A percentile compares a stretch with the other conserved stretches of the same genome.
phyloP scores from a whole-genome alignment of 2,888 invertebrate genomes.

The Sesia bembeciformis region DNA sequence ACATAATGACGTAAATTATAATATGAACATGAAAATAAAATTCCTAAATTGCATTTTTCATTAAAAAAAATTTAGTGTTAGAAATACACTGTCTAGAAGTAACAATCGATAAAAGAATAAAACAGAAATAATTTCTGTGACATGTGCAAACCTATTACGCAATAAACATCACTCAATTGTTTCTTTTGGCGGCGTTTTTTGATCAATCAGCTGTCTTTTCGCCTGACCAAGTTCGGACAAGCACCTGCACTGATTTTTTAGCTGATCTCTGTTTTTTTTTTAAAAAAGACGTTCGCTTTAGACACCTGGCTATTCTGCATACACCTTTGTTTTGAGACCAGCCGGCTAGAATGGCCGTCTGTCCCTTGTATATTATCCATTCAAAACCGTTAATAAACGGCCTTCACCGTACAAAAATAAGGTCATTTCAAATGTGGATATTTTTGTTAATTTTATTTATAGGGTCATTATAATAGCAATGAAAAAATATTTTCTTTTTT shows the following conservation, averaged over 20 bases:
- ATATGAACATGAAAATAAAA: neutral
- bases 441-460: neutral
- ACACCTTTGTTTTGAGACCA: conserved; percentile 38
- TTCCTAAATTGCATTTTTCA: neutral
- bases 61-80: neutral
- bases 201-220: conserved; percentile 54
- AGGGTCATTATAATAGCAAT: neutral
- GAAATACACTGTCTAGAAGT: neutral
- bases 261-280: conserved; percentile 48
- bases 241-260: conserved; percentile 71
- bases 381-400: neutral
- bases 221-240: conserved; percentile 42
- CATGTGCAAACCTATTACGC: conserved; percentile 5
- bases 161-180: conserved; percentile 6
- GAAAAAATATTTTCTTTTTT: neutral
- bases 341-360: conserved; percentile 28
- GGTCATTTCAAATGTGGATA: neutral
- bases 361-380: neutral
- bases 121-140: conserved; percentile 4
- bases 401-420: neutral
- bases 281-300: conserved; percentile 36
- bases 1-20: neutral
- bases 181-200: conserved; percentile 1
- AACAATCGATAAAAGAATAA: neutral
- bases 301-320: conserved; percentile 60